Evolutionary conservation across 92 coral and sea anemone genomes (phyloP).

Genomic region (Desmophyllum pertusum): DNA sequence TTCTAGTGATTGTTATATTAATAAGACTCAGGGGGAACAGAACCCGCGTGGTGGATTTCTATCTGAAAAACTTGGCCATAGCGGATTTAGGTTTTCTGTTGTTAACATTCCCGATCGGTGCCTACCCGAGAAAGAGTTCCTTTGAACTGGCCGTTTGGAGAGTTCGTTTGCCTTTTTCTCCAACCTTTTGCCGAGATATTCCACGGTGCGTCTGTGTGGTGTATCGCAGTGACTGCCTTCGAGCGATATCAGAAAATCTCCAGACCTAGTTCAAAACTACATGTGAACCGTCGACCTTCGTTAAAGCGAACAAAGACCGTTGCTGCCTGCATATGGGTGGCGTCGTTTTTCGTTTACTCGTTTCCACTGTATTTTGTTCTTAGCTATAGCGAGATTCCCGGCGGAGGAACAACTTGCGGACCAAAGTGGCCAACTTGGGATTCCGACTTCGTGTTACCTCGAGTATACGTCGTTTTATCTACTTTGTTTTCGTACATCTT

Average conservation of each 20-base stretch:
- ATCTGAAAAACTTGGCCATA: background rate
- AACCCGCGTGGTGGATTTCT: background rate
- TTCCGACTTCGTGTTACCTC: background rate
- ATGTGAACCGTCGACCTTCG: background rate
- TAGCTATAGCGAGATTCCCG: background rate
- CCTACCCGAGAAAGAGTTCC: background rate
- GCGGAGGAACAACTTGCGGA: background rate
- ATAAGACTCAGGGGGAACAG: background rate
- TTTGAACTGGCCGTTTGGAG: background rate
- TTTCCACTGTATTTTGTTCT: background rate
- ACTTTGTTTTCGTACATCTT: slow-evolving; percentile 1
- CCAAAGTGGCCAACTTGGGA: background rate
- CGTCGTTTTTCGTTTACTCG: background rate
- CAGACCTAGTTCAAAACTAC: background rate
- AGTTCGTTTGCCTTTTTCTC: background rate
- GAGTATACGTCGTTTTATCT: background rate
- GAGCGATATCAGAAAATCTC: slow-evolving; percentile 7
- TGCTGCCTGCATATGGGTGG: background rate
- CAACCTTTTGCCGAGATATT: background rate
- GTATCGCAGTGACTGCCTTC: background rate
- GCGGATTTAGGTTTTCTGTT: background rate
- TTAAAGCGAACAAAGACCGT: background rate
- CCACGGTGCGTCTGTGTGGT: background rate
- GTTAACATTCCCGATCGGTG: background rate
- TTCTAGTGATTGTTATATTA: background rate